phyloP scores from a whole-genome alignment of 2,113 vertebrate genomes.

The Plectropomus leopardus region DNA sequence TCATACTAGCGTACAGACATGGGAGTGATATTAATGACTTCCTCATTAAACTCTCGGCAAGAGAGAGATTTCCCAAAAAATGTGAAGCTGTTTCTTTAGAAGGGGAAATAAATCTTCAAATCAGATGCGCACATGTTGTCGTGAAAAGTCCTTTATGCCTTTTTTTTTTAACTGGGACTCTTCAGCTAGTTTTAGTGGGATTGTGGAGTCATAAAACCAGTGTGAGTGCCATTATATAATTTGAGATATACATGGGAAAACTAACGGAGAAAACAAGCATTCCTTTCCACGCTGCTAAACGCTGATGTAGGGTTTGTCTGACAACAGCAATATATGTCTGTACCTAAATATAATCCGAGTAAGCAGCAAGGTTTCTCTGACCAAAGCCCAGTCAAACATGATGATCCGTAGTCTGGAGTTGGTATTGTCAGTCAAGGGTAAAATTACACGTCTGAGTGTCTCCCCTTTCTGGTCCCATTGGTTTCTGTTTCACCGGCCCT shows the following conservation, averaged over 20 bases:
- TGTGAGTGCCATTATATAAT: conserved; percentile 44
- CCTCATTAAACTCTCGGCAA: no score
- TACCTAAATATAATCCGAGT: conserved; percentile 71
- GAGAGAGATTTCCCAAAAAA: no score
- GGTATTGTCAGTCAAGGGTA: conserved; percentile 79
- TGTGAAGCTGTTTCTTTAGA: neutral
- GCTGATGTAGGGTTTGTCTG: conserved; percentile 66
- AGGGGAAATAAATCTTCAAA: neutral
- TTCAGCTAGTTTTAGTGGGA: conserved; percentile 40
- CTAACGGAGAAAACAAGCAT: conserved; percentile 54
- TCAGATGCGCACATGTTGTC: neutral
- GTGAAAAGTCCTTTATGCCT: conserved; percentile 18
- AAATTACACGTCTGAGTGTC: conserved; percentile 81
- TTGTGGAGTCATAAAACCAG: conserved; percentile 52
- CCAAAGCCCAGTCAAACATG: conserved; percentile 76
- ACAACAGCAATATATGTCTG: conserved; percentile 61
- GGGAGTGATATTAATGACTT: no score
- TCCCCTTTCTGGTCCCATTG: conserved; percentile 60
- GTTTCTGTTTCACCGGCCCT: conserved; percentile 66
- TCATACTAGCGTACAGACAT: neutral
- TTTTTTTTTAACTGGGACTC: conserved; percentile 9
- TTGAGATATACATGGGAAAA: conserved; percentile 60
- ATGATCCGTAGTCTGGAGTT: conserved; percentile 65
- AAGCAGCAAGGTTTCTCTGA: conserved; percentile 58
- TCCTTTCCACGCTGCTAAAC: conserved; percentile 54